These are phyloP conservation scores for Probaryconus sp. DNA, from an alignment of 1,140 invertebrate species.

Conservation along the genomic window DNA sequence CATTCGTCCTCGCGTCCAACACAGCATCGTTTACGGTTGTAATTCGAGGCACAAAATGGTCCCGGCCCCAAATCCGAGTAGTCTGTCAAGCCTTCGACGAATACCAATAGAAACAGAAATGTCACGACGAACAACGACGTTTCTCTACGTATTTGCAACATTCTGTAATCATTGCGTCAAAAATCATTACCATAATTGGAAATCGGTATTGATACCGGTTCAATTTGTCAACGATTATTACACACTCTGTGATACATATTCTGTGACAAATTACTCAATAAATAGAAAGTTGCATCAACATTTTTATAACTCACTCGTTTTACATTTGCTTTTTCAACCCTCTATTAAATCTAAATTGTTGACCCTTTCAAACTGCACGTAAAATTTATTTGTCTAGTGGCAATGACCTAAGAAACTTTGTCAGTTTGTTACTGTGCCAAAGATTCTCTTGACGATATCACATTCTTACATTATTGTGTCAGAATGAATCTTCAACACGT, in stretches of 20 bases:
- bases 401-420: constrained; percentile 35
- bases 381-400: constrained; percentile 20
- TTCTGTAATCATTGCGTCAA: constrained; percentile 55
- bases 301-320: too few relatives aligned
- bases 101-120: constrained; percentile 38
- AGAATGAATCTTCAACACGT: constrained; percentile 8
- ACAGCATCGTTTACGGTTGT: constrained; percentile 80
- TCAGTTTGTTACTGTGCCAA: constrained; percentile 10
- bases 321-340: too few relatives aligned
- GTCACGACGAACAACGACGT: constrained; percentile 2
- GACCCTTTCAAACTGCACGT: constrained; percentile 1
- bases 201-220: too few relatives aligned
- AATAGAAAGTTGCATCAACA: too few relatives aligned
- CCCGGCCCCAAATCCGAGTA: constrained; percentile 68
- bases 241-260: too few relatives aligned
- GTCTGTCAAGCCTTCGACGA: constrained; percentile 53
- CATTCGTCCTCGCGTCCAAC: constrained; percentile 85
- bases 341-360: too few relatives aligned
- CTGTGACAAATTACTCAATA: not conserved
- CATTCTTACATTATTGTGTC: constrained; percentile 33
- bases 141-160: constrained; percentile 25
- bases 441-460: constrained; percentile 19
- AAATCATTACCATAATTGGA: too few relatives aligned
- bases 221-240: too few relatives aligned
- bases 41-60: constrained; percentile 74